Percentiles rank a stretch among this genome's conserved stretches.
Evolutionary conservation across 2,888 invertebrate genomes (phyloP).

Genomic region (Meloe dianella): DNA sequence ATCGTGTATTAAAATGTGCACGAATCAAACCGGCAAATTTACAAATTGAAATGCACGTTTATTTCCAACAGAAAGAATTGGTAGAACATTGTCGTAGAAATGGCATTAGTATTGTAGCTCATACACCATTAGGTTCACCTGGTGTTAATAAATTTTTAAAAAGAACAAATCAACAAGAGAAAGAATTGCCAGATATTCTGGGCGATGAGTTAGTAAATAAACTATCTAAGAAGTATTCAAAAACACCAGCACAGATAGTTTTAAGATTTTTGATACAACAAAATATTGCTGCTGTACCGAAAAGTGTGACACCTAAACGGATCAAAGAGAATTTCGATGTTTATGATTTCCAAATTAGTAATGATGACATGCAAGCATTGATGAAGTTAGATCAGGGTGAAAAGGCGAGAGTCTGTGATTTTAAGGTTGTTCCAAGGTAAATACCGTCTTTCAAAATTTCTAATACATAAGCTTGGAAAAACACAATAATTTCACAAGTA

Average conservation of each 20-base stretch:
- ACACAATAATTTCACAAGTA: no score
- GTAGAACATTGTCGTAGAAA: slow-evolving; percentile 47
- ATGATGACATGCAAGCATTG: slow-evolving; percentile 4
- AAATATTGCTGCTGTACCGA: slow-evolving; percentile 77
- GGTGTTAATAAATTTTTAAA: slow-evolving; percentile 54
- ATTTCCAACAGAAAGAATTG: slow-evolving; percentile 59
- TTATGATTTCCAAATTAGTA: slow-evolving; percentile 69
- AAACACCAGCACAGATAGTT: slow-evolving; percentile 73
- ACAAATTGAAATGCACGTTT: slow-evolving; percentile 70
- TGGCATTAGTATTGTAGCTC: slow-evolving; percentile 61
- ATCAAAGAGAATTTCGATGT: slow-evolving; percentile 76
- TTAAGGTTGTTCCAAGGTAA: slow-evolving; percentile 23
- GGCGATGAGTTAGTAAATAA: slow-evolving; percentile 56
- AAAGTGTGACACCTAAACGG: slow-evolving; percentile 74
- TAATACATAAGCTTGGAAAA: no score
- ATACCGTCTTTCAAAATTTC: neutral
- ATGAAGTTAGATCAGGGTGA: slow-evolving; percentile 53
- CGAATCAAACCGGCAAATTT: slow-evolving; percentile 67
- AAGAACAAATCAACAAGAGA: slow-evolving; percentile 15
- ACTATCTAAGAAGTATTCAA: slow-evolving; percentile 38
- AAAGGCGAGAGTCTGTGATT: slow-evolving; percentile 61
- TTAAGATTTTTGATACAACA: slow-evolving; percentile 73
- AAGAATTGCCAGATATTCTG: slow-evolving; percentile 31
- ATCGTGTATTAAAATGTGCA: slow-evolving; percentile 65
- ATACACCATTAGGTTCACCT: slow-evolving; percentile 61